A percentile compares a stretch with the other conserved stretches of the same genome.
phyloP scores from a whole-genome alignment of 2,888 invertebrate species.

The Leucozona laternaria region DNA sequence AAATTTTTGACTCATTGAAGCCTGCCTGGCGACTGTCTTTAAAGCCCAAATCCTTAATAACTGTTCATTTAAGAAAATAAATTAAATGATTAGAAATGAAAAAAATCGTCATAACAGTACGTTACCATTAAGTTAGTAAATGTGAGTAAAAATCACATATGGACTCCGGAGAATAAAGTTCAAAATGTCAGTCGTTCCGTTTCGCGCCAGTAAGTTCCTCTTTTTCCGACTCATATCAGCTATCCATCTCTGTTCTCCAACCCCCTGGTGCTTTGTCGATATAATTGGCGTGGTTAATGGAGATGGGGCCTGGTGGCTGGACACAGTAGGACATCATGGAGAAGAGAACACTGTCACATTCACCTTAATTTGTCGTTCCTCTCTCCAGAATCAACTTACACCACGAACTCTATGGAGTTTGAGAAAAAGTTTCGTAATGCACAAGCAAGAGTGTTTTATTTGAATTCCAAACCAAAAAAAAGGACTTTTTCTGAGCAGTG shows the following conservation, averaged over 20 bases:
- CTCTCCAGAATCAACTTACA: conserved; percentile 40
- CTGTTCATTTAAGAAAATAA: too few species aligned
- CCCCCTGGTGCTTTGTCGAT: conserved; percentile 3
- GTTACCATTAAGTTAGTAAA: background rate
- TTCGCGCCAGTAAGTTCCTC: conserved; percentile 55
- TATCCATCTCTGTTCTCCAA: conserved; percentile 57
- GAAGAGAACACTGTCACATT: conserved; percentile 59
- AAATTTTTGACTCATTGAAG: too few species aligned
- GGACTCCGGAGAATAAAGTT: conserved; percentile 64
- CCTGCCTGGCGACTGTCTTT: too few species aligned
- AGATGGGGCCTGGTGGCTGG: background rate
- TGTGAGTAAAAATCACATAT: conserved; percentile 53
- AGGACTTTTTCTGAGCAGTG: conserved; percentile 29
- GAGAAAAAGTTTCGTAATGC: conserved; percentile 34
- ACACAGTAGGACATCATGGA: conserved; percentile 23
- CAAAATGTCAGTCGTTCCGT: conserved; percentile 67
- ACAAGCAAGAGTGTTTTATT: conserved; percentile 13
- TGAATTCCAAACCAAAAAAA: conserved; percentile 2
- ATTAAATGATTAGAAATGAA: background rate
- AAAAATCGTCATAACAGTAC: background rate
- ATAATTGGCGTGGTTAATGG: background rate
- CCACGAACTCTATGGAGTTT: conserved; percentile 7
- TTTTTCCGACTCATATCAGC: conserved; percentile 53
- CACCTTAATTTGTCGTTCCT: conserved; percentile 66
- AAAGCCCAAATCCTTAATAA: too few species aligned